phyloP scores from a whole-genome alignment of 2,888 invertebrate species.

The Drosophila gaucha region DNA sequence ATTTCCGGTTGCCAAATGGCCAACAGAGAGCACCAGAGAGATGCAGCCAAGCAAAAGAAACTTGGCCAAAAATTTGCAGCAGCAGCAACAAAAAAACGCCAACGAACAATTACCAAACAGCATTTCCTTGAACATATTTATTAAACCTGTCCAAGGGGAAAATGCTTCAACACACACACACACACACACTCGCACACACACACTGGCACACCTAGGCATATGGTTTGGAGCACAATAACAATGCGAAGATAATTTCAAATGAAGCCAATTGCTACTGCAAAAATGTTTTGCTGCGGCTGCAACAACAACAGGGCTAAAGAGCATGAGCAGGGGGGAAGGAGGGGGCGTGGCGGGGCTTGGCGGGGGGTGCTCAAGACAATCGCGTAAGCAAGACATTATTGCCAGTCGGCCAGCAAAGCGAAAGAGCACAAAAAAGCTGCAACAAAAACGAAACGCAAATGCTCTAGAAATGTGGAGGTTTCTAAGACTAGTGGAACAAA shows the following conservation, averaged over 20 bases:
- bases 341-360: background rate
- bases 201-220: slow-evolving; percentile 17
- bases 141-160: slow-evolving; percentile 82
- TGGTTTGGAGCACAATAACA: slow-evolving; percentile 33
- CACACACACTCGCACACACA: slow-evolving; percentile 3
- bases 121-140: slow-evolving; percentile 84
- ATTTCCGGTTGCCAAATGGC: slow-evolving; percentile 64
- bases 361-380: slow-evolving; percentile 28
- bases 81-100: slow-evolving; percentile 45
- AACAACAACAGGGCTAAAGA: slow-evolving; percentile 12
- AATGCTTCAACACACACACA: slow-evolving; percentile 50
- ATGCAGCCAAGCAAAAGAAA: slow-evolving; percentile 47
- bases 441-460: slow-evolving; percentile 29
- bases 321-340: background rate
- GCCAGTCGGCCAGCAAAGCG: slow-evolving; percentile 34
- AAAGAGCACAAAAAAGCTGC: background rate
- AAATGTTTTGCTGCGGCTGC: slow-evolving; percentile 58
- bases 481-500: background rate
- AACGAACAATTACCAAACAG: slow-evolving; percentile 83
- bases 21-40: slow-evolving; percentile 14
- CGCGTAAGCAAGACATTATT: slow-evolving; percentile 74
- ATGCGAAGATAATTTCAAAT: slow-evolving; percentile 70
- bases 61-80: slow-evolving; percentile 42
- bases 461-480: slow-evolving; percentile 25
- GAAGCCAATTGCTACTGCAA: slow-evolving; percentile 75